Conservation (phyloP, 2,113 vertebrate species). For the Chinchilla lanigera region DNA sequence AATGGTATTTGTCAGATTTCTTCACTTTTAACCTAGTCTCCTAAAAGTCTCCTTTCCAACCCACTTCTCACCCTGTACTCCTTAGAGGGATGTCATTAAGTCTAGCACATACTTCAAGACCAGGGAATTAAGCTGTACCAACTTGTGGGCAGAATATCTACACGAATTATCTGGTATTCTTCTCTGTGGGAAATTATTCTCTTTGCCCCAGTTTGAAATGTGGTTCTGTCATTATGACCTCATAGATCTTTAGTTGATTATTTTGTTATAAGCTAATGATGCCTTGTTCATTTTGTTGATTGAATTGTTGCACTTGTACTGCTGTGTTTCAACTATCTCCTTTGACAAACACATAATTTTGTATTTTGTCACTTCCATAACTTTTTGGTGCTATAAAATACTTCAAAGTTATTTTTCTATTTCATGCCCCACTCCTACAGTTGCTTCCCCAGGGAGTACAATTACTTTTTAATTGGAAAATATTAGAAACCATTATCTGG, state of each 20-base stretch:
- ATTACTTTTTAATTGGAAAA: neutral
- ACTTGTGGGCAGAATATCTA: neutral
- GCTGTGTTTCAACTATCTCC: neutral
- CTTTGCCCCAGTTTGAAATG: neutral
- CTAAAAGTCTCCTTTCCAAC: neutral
- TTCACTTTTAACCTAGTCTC: neutral
- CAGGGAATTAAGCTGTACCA: neutral
- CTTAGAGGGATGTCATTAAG: neutral
- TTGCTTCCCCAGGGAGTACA: neutral
- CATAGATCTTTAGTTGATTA: neutral
- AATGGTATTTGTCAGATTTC: neutral
- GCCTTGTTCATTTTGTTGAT: neutral
- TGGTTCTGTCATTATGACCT: neutral
- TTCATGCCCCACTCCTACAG: neutral
- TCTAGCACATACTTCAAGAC: neutral
- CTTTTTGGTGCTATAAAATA: neutral
- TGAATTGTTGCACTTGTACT: neutral
- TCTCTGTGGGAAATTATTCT: neutral
- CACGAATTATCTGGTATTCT: neutral
- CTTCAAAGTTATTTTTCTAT: neutral
- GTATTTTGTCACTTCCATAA: neutral
- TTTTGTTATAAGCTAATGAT: neutral
- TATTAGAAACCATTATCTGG: neutral
- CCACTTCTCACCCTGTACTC: neutral
- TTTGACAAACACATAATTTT: neutral